Evolutionary conservation across 2,113 vertebrate species (phyloP), one percentile per base, ranked within the genome.

Genomic region (Geococcyx californianus): DNA sequence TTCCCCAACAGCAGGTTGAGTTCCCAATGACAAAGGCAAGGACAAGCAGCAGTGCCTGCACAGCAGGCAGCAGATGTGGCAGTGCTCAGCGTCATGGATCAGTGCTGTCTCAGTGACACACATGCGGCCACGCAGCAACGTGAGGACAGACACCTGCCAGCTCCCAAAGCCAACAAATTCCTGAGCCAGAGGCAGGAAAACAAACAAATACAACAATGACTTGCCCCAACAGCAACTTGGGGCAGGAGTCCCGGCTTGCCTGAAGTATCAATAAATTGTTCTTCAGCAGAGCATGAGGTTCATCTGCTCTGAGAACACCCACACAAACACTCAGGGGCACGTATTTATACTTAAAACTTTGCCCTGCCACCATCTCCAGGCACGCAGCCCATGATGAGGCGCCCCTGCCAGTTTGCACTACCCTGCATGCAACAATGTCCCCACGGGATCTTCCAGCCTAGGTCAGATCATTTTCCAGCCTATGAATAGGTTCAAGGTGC

Each of bases 221-320:
- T 91, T 95, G 94, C 78, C 90, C 85, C 76, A 63, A 89, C 93
- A 90, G 96, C 79, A 85, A 20, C 59, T 20, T 31, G 66, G 70
- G 84, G 62, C 80, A 82, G 92, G 69, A 84, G 93, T 94, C 83
- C 79, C 19, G 29, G 85, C 95, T 84, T 96, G 82, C 55, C 95
- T 90, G 78, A 86, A 68, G 29, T 76, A 89, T 97, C 96, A 90
- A 91, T 95, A 97, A 77, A 76, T 95, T 91, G 87, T 70, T 89
- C 73, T 74, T 89, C 7, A 2, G 49, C 33, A 92, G 80, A 93
- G 64, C 44, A 38, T 36, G 79, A 78, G 79, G 60, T 94, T 92
- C 87, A 91, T 92, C 89, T 62, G 12, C 88, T 87, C 91, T 52
- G 70, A 90, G 60, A 87, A 75, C 70, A 40, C 70, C 52, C n/a